Percentiles rank a stretch among this genome's conserved stretches.
Evolutionary conservation across 1,140 invertebrate genomes (phyloP).

Genomic region (Lasioglossum baleicum): DNA sequence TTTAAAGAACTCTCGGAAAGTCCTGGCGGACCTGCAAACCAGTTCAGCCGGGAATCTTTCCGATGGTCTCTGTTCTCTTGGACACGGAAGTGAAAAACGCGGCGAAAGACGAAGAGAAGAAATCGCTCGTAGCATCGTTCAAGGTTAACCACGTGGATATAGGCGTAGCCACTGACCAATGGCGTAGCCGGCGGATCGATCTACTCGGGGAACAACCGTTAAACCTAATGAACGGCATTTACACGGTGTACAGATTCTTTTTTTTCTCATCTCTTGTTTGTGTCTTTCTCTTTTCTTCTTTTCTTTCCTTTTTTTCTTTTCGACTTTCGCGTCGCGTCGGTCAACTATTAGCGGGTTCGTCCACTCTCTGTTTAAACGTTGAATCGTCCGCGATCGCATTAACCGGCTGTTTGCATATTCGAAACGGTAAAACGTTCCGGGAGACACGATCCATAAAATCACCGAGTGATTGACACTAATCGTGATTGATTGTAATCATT

Average conservation of each 20-base stretch:
- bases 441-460: background rate
- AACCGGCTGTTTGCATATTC: background rate
- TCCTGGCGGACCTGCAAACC: slow-evolving; percentile 37
- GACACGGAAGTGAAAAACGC: slow-evolving; percentile 53
- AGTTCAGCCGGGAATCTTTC: slow-evolving; percentile 39
- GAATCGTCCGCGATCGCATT: background rate
- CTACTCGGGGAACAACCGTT: slow-evolving; percentile 24
- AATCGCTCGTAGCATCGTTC: slow-evolving; percentile 55
- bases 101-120: slow-evolving; percentile 48
- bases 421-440: slow-evolving; percentile 7
- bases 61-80: slow-evolving; percentile 34
- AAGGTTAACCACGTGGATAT: slow-evolving; percentile 58
- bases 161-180: slow-evolving; percentile 42
- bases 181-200: slow-evolving; percentile 39
- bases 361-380: background rate
- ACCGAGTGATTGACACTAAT: background rate
- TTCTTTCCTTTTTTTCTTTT: no score
- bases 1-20: slow-evolving; percentile 15
- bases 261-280: background rate
- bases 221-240: slow-evolving; percentile 29
- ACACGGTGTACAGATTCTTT: slow-evolving; percentile 16
- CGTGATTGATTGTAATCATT: background rate
- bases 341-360: background rate
- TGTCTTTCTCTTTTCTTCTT: background rate
- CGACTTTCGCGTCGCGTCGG: background rate